phyloP scores from a whole-genome alignment of 2,888 invertebrate genomes.

The Punctoribates punctum region DNA sequence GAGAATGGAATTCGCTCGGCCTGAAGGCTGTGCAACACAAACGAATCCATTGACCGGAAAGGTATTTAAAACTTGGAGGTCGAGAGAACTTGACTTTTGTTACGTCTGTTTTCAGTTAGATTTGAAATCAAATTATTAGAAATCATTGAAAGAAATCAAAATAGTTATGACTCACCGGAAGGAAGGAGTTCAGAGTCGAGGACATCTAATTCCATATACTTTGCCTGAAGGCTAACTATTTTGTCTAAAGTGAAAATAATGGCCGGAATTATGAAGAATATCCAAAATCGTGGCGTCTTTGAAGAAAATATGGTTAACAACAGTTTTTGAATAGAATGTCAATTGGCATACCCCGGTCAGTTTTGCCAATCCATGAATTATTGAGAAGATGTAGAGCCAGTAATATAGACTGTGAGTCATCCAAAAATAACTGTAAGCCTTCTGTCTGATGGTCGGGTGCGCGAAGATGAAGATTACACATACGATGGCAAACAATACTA shows the following conservation, averaged over 20 bases:
- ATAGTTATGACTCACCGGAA: conserved; percentile 57
- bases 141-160: neutral
- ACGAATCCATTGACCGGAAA: conserved; percentile 58
- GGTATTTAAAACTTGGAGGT: conserved; percentile 87
- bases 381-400: conserved; percentile 73
- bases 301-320: conserved; percentile 38
- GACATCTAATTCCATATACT: conserved; percentile 86
- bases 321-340: neutral
- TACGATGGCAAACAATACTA: conserved; percentile 81
- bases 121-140: neutral
- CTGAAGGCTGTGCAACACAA: conserved; percentile 84
- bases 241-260: conserved; percentile 85
- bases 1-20: conserved; percentile 87
- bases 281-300: conserved; percentile 75
- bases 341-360: conserved; percentile 69
- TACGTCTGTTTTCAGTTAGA: conserved; percentile 51
- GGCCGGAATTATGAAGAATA: conserved; percentile 87
- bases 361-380: conserved; percentile 85
- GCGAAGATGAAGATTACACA: conserved; percentile 95
- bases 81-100: conserved; percentile 79
- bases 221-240: conserved; percentile 82
- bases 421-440: conserved; percentile 94
- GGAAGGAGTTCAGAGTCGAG: conserved; percentile 88
- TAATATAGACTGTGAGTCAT: conserved; percentile 85
- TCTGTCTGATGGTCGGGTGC: conserved; percentile 83